Evolutionary conservation across 2,797 vertebrate species (phyloP).

Genomic region (Sardinella longiceps): DNA sequence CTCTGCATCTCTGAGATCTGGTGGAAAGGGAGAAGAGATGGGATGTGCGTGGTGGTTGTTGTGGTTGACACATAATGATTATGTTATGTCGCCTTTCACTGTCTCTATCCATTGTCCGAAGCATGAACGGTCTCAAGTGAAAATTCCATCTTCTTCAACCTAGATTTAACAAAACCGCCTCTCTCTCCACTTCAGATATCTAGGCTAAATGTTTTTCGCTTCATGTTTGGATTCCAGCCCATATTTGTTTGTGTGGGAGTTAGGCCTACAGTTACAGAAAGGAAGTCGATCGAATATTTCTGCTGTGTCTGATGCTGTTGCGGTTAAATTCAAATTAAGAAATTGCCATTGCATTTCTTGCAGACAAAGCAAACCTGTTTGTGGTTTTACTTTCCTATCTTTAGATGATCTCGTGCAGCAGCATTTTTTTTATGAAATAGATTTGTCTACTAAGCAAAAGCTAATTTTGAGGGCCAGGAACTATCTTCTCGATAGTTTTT

Average conservation of each 20-base stretch:
- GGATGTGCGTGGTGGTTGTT: conserved; percentile 23
- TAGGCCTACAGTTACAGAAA: background rate
- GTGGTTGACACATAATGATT: background rate
- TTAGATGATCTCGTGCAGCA: no score
- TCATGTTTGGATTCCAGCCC: background rate
- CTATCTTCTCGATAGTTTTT: no score
- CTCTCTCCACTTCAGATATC: background rate
- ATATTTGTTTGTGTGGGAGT: background rate
- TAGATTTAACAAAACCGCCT: background rate
- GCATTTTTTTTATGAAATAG: no score
- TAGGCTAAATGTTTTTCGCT: background rate
- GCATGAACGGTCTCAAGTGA: background rate
- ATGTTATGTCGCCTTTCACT: background rate
- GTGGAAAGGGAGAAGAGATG: conserved; percentile 23
- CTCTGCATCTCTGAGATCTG: conserved; percentile 26
- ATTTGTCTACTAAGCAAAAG: no score
- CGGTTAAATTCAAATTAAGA: background rate
- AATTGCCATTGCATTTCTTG: background rate
- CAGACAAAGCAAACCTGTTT: background rate
- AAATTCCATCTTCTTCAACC: background rate
- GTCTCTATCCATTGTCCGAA: background rate
- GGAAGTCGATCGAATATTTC: background rate
- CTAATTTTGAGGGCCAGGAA: no score
- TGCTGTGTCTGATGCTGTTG: background rate
- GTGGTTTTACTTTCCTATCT: background rate